Conservation (phyloP, 2,797 vertebrate species). For the Diceros bicornis region DNA sequence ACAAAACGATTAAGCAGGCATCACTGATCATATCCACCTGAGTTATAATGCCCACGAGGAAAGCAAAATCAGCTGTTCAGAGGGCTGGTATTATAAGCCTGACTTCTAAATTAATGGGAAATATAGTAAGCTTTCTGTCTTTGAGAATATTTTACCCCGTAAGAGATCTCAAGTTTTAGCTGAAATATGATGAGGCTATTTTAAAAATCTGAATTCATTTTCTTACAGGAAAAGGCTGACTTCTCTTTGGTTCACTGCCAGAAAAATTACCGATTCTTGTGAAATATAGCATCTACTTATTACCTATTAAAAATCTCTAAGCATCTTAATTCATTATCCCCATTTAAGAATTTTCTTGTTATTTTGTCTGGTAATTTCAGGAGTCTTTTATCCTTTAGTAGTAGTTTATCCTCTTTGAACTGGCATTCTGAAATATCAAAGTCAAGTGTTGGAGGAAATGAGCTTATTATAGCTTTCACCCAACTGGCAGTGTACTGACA, state of each 20-base stretch:
- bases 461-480: background rate
- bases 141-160: background rate
- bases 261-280: background rate
- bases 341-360: background rate
- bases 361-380: slow-evolving; percentile 18
- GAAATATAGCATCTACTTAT: background rate
- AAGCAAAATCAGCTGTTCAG: background rate
- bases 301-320: slow-evolving; percentile 35
- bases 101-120: slow-evolving; percentile 5
- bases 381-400: background rate
- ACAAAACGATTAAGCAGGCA: background rate
- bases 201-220: slow-evolving; percentile 34
- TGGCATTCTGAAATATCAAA: slow-evolving; percentile 29
- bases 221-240: background rate
- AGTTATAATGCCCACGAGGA: background rate
- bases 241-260: background rate
- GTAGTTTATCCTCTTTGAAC: slow-evolving; percentile 30
- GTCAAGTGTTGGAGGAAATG: slow-evolving; percentile 21
- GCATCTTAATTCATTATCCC: slow-evolving; percentile 29
- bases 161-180: background rate
- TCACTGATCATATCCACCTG: background rate
- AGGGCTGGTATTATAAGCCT: background rate
- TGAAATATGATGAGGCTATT: slow-evolving; percentile 42
- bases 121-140: background rate
- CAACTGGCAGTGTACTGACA: background rate